Base-by-base conservation (phyloP, 2,888 invertebrate species). In the Cephus rjabovi region DNA sequence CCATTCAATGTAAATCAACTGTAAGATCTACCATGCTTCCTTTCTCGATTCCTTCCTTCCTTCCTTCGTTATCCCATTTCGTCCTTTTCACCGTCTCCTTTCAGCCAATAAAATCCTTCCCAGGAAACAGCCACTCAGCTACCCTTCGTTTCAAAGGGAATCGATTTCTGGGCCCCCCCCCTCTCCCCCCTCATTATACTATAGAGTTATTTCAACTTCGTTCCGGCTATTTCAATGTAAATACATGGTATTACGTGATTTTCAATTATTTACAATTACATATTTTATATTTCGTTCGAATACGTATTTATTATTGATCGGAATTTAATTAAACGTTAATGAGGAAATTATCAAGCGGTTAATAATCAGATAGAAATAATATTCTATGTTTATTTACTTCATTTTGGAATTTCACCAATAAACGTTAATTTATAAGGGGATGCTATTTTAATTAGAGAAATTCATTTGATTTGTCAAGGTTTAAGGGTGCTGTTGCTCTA, bases 1-100 rank as follows among this genome's bases (percentile, higher is more conserved):
- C 74, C 75, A 82, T 86, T 83, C 77, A 83, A 79, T 82, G 79
- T 81, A 83, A 86, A 82, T 85, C 84, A 80, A 81, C 76, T 76
- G 79, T 81, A 82, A 84, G 78, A 82, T 82, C 78, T 79, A 78
- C 76, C 80, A 80, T 81, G 79, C 79, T 81, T 80, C 81, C 75
- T 75, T 23, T 56, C 74, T 69, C 74, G 68, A 69, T 30, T 77
- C 76, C 73, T 79, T 75, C 77, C 34, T 74, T 76, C 82, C 78
- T 83, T 83, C 82, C 82, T 82, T 81, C 33, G 31, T 34, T 71
- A 31, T 71, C 71, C 71, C 71, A 31, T 34, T 71, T 56, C 6
- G 40, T 56, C 23, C 40, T 56, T 56, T 56, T 56, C 40, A 23
- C 23, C 23, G 0, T 56, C 40, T 56, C 23, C 23, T 56, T 23